Evolutionary conservation across 2,888 invertebrate species (phyloP).

Genomic region (Marasmarcha lunaedactyla): DNA sequence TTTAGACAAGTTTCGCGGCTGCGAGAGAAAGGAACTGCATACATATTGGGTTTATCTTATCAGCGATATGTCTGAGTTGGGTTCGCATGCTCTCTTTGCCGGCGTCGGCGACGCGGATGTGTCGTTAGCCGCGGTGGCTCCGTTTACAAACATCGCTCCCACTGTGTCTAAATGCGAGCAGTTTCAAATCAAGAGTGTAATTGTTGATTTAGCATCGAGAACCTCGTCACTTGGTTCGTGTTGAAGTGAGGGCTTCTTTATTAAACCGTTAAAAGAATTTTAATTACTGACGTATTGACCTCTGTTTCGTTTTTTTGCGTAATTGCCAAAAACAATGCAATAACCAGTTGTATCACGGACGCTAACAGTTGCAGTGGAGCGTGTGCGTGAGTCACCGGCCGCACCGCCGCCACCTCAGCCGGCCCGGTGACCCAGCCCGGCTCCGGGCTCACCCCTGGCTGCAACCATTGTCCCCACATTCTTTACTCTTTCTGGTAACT

Average conservation of each 20-base stretch:
- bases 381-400: slow-evolving; percentile 2
- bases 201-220: too few relatives aligned
- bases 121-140: not conserved
- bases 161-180: not conserved
- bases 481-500: too few relatives aligned
- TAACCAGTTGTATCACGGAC: slow-evolving; percentile 33
- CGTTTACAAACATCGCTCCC: slow-evolving; percentile 1
- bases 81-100: too few relatives aligned
- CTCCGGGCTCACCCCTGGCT: not conserved
- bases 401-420: slow-evolving; percentile 4
- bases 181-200: too few relatives aligned
- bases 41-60: slow-evolving; percentile 4
- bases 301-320: slow-evolving; percentile 37
- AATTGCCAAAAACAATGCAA: slow-evolving; percentile 38
- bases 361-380: slow-evolving; percentile 11
- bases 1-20: not conserved
- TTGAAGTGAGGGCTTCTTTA: slow-evolving; percentile 13
- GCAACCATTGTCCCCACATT: not conserved
- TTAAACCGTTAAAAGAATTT: slow-evolving; percentile 28
- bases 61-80: slow-evolving; percentile 4
- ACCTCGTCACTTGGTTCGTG: too few relatives aligned
- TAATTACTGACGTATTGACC: slow-evolving; percentile 51
- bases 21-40: slow-evolving; percentile 5
- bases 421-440: not conserved
- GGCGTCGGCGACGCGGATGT: slow-evolving; percentile 3